Percentiles rank a stretch among this genome's conserved stretches.
These are phyloP conservation scores for Cercopithecus hamlyni DNA, from an alignment of 2,797 vertebrate species.

Conservation along the genomic window DNA sequence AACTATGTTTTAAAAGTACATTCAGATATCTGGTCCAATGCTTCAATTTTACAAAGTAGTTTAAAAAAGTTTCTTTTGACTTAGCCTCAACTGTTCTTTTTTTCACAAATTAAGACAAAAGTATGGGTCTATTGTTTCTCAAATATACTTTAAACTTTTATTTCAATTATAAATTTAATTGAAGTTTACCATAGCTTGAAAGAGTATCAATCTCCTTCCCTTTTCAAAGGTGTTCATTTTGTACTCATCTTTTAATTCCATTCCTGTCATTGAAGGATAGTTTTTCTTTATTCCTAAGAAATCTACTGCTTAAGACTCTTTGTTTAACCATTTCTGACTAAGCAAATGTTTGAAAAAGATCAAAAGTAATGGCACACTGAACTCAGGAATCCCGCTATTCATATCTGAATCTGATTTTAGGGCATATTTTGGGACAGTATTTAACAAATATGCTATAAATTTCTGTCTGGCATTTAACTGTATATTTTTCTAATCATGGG, in stretches of 20 bases:
- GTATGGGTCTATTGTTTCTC: background rate
- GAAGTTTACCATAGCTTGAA: background rate
- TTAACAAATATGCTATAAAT: background rate
- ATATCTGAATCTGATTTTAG: slow-evolving; percentile 8
- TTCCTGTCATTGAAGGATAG: background rate
- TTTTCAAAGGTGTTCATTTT: background rate
- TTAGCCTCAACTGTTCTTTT: background rate
- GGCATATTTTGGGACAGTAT: background rate
- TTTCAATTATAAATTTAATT: background rate
- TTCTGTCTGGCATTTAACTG: background rate
- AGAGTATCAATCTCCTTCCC: background rate
- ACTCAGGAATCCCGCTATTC: background rate
- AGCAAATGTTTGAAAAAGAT: background rate
- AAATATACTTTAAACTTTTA: background rate
- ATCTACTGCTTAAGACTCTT: background rate
- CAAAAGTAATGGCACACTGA: background rate
- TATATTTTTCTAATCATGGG: background rate
- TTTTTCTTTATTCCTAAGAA: background rate
- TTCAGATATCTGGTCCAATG: background rate
- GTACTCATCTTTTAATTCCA: background rate
- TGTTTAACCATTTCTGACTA: background rate
- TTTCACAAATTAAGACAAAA: background rate
- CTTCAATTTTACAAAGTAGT: background rate
- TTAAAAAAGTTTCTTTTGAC: background rate
- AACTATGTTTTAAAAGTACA: background rate